A percentile compares a stretch with the other conserved stretches of the same genome.
phyloP scores from a whole-genome alignment of 2,888 invertebrate species.

The Himalopsyche japonica region DNA sequence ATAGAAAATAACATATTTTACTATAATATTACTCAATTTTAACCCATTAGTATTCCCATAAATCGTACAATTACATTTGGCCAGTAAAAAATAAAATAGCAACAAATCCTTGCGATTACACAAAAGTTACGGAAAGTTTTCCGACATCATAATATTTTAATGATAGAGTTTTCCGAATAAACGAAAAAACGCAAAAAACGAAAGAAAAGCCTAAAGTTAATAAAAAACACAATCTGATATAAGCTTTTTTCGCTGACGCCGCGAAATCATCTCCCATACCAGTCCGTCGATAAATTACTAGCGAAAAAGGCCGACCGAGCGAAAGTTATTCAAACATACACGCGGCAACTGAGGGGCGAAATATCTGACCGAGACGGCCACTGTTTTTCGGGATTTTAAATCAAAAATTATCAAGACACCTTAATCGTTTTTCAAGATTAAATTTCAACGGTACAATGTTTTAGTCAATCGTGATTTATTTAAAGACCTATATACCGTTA shows the following conservation, averaged over 20 bases:
- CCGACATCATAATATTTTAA: background rate
- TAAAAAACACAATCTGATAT: background rate
- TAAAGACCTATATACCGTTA: no score
- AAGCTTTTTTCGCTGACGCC: background rate
- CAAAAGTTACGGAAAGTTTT: background rate
- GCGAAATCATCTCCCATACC: background rate
- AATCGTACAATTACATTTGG: background rate
- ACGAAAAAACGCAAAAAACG: background rate
- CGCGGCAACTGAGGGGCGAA: background rate
- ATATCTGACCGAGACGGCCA: background rate
- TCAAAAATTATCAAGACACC: no score
- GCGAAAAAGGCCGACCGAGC: constrained; percentile 11
- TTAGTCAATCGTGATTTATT: no score
- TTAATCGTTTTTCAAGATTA: no score
- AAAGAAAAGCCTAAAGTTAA: background rate
- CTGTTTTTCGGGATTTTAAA: background rate
- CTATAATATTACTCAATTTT: no score
- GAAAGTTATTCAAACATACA: constrained; percentile 6
- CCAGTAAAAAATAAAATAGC: background rate
- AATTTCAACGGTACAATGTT: no score
- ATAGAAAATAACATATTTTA: no score
- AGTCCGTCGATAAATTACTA: background rate
- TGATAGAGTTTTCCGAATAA: background rate
- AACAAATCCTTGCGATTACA: background rate
- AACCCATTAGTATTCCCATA: background rate